Percentiles rank a stretch among this genome's conserved stretches.
phyloP scores from a whole-genome alignment of 2,888 invertebrate species.

The Agriotes lineatus region DNA sequence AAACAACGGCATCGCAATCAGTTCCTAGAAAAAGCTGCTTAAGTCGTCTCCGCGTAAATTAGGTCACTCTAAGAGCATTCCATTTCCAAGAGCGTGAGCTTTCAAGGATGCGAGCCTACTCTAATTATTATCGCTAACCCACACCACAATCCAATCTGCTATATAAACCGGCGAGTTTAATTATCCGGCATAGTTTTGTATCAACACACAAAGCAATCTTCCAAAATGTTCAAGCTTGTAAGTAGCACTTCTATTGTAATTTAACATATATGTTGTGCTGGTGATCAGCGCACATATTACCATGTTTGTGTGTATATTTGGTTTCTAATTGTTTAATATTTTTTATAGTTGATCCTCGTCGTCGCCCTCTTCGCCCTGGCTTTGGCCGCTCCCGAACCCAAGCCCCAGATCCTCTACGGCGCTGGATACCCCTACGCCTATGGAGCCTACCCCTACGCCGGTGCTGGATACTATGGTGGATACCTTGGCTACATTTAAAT shows the following conservation, averaged over 20 bases:
- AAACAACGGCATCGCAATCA: too few relatives aligned
- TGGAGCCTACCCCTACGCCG: conserved; percentile 20
- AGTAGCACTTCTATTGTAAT: background rate
- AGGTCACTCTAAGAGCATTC: background rate
- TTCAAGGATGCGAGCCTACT: background rate
- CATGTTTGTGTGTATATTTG: too few relatives aligned
- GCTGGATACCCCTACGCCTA: conserved; percentile 22
- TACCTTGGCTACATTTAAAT: conserved; percentile 10
- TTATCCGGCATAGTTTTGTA: conserved; percentile 20
- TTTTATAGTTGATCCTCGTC: conserved; percentile 37
- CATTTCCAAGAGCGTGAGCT: background rate
- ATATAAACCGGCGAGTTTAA: conserved; percentile 2
- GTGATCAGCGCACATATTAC: too few relatives aligned
- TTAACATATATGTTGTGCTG: background rate
- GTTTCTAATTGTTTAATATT: background rate
- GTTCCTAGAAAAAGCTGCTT: too few relatives aligned
- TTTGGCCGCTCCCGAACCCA: conserved; percentile 44
- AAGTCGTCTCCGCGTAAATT: background rate
- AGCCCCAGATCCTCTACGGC: conserved; percentile 34
- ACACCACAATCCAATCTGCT: conserved; percentile 7
- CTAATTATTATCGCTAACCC: background rate
- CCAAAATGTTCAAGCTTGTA: conserved; percentile 38
- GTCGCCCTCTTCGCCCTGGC: conserved; percentile 45
- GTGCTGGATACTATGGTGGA: conserved; percentile 7
- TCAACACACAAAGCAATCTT: conserved; percentile 15